These are phyloP conservation scores for Anoncus sp. DNA, from an alignment of 2,888 invertebrate genomes.

Conservation along the genomic window DNA sequence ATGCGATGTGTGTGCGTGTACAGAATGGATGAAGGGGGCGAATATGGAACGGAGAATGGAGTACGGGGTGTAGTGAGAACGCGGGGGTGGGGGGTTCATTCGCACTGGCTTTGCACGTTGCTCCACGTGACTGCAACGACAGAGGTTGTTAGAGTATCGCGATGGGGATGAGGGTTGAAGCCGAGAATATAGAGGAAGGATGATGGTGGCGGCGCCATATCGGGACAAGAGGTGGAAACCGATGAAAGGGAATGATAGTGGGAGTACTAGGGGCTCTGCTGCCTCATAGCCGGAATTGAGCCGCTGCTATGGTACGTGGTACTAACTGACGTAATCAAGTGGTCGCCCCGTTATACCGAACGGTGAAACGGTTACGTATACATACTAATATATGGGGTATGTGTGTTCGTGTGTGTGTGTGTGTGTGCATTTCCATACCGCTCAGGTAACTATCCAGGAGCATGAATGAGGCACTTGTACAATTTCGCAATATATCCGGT, in stretches of 20 bases:
- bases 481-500: conserved; percentile 25
- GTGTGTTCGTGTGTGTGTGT: conserved; percentile 14
- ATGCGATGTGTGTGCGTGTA: conserved; percentile 18
- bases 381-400: too few species aligned
- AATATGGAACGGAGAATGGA: conserved; percentile 34
- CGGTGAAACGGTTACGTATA: conserved; percentile 28
- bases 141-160: conserved; percentile 44
- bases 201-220: conserved; percentile 46
- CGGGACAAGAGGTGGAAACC: conserved; percentile 44
- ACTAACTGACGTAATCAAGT: conserved; percentile 81
- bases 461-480: conserved; percentile 48
- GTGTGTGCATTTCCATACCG: conserved; percentile 2
- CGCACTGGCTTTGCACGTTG: conserved; percentile 67
- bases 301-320: conserved; percentile 69
- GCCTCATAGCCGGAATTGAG: conserved; percentile 78
- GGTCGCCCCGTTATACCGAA: conserved; percentile 65
- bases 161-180: conserved; percentile 2
- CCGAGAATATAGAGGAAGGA: conserved; percentile 51
- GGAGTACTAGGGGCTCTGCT: conserved; percentile 42
- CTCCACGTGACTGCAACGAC: conserved; percentile 44
- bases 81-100: conserved; percentile 63
- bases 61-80: conserved; percentile 51
- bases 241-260: conserved; percentile 50
- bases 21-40: conserved; percentile 24
- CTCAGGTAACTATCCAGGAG: background rate